Percentiles rank a stretch among this genome's conserved stretches.
These are phyloP conservation scores for Dicyrtomina minuta DNA, from an alignment of 2,888 invertebrate species.

Conservation along the genomic window DNA sequence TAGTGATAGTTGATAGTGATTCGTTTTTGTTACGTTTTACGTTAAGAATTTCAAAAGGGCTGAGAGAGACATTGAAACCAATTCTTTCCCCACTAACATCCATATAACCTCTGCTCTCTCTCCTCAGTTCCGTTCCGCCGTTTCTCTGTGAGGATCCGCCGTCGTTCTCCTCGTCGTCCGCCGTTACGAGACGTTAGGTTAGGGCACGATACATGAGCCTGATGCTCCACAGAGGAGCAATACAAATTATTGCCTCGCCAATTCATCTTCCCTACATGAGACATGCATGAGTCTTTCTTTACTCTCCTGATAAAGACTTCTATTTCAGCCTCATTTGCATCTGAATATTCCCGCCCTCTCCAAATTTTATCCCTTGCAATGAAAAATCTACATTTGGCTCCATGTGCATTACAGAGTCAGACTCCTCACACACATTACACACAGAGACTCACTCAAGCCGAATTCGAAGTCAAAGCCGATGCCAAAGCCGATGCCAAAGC, in stretches of 20 bases:
- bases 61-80: slow-evolving; percentile 35
- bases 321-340: slow-evolving; percentile 46
- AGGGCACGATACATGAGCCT: slow-evolving; percentile 2
- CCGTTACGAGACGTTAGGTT: too few relatives aligned
- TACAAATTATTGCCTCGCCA: slow-evolving; percentile 48
- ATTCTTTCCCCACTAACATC: slow-evolving; percentile 42
- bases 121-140: neutral
- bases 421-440: neutral
- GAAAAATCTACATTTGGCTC: neutral
- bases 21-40: neutral
- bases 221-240: slow-evolving; percentile 33
- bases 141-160: neutral
- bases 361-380: neutral
- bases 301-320: slow-evolving; percentile 36
- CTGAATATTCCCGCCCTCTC: slow-evolving; percentile 44
- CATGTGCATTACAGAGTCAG: neutral
- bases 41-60: neutral
- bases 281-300: slow-evolving; percentile 29
- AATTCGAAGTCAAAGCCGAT: too few relatives aligned
- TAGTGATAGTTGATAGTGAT: neutral
- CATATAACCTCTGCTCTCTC: slow-evolving; percentile 19
- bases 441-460: too few relatives aligned
- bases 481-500: too few relatives aligned
- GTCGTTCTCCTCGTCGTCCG: too few relatives aligned
- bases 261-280: slow-evolving; percentile 44